These are phyloP conservation scores for Apeira syringaria DNA, from an alignment of 2,888 invertebrate species.

Conservation along the genomic window DNA sequence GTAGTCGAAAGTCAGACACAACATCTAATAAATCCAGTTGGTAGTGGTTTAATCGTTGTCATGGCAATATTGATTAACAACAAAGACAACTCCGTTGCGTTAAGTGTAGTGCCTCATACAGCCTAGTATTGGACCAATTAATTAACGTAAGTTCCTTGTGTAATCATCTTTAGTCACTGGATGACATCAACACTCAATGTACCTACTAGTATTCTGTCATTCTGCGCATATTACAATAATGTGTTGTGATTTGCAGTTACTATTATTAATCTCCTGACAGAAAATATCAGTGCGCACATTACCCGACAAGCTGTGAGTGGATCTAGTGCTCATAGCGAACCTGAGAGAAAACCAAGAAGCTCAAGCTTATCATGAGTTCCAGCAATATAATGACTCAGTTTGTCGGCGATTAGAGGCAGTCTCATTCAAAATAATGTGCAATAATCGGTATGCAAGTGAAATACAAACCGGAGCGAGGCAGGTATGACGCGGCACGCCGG, in stretches of 20 bases:
- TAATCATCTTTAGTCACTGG: slow-evolving; percentile 27
- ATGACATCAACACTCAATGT: slow-evolving; percentile 39
- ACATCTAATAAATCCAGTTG: no score
- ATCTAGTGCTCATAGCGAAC: slow-evolving; percentile 19
- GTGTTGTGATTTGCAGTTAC: slow-evolving; percentile 17
- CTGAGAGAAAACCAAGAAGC: slow-evolving; percentile 29
- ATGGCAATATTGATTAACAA: slow-evolving; percentile 36
- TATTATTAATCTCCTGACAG: slow-evolving; percentile 25
- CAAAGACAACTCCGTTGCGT: slow-evolving; percentile 12
- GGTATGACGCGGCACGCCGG: slow-evolving; percentile 64
- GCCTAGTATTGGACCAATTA: slow-evolving; percentile 12
- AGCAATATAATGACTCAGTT: slow-evolving; percentile 54
- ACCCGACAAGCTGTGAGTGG: slow-evolving; percentile 19
- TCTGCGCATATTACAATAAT: slow-evolving; percentile 22
- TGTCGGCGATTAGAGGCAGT: slow-evolving; percentile 53
- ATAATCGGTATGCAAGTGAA: slow-evolving; percentile 60
- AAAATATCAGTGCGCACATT: slow-evolving; percentile 45
- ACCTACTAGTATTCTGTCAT: slow-evolving; percentile 24
- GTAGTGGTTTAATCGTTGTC: slow-evolving; percentile 37
- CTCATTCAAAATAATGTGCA: slow-evolving; percentile 69
- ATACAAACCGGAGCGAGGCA: slow-evolving; percentile 58
- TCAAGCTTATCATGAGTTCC: slow-evolving; percentile 40
- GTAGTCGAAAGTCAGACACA: no score
- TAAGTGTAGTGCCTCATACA: slow-evolving; percentile 2
- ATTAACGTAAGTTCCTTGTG: slow-evolving; percentile 19